Conservation (phyloP, 2,888 invertebrate genomes). For the Conomelus anceps region DNA sequence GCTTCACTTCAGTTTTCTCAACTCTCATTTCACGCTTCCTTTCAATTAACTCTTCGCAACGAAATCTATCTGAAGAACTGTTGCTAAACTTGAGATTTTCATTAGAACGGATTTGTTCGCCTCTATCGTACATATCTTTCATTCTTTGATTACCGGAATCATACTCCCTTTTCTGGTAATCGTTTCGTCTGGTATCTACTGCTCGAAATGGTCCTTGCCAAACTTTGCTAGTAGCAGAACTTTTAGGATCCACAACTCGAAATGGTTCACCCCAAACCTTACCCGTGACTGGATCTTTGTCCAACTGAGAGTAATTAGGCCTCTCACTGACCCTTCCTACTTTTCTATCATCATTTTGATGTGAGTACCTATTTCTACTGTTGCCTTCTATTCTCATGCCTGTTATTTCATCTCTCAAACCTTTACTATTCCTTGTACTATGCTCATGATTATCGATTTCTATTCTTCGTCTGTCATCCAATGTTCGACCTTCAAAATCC, state of each 20-base stretch:
- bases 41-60: not conserved
- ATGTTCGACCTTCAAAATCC: slow-evolving; percentile 19
- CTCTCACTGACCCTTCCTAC: not conserved
- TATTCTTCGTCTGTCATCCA: slow-evolving; percentile 25
- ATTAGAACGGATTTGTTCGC: not conserved
- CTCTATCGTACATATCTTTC: not conserved
- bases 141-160: not conserved
- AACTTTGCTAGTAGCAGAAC: not conserved
- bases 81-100: not conserved
- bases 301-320: not conserved
- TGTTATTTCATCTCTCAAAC: slow-evolving; percentile 10
- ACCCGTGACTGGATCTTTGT: not conserved
- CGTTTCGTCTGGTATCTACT: not conserved
- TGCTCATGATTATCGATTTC: slow-evolving; percentile 19
- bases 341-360: slow-evolving; percentile 14
- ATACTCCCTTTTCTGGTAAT: not conserved
- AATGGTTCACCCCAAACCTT: not conserved
- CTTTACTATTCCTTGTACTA: slow-evolving; percentile 17
- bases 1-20: not conserved
- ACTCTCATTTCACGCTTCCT: not conserved
- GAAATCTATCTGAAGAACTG: not conserved
- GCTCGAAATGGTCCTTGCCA: not conserved
- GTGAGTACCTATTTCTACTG: not conserved
- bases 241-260: not conserved
- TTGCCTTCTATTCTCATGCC: slow-evolving; percentile 1